phyloP scores from a whole-genome alignment of 2,888 invertebrate species.

The Polymixis lichenea region DNA sequence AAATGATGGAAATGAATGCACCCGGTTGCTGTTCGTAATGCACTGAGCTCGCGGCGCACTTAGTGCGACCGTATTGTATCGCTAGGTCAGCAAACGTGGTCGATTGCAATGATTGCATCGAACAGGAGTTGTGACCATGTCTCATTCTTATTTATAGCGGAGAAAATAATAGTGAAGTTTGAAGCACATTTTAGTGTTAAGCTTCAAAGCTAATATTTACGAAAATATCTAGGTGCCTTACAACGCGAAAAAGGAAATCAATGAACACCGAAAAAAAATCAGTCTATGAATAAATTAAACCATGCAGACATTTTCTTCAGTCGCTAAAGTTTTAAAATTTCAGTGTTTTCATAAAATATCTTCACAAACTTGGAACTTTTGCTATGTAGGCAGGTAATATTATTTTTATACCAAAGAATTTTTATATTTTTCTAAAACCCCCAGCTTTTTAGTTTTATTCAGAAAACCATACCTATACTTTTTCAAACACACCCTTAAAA shows the following conservation, averaged over 20 bases:
- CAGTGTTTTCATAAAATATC: not conserved
- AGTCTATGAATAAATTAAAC: not conserved
- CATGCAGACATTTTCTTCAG: not conserved
- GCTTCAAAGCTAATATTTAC: not conserved
- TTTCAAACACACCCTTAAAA: slow-evolving; percentile 4
- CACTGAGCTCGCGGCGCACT: too few species aligned
- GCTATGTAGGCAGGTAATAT: not conserved
- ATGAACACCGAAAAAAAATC: not conserved
- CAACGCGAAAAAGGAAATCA: not conserved
- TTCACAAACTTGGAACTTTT: not conserved
- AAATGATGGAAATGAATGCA: too few species aligned
- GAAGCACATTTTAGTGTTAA: not conserved
- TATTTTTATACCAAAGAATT: too few species aligned
- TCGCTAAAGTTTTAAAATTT: not conserved
- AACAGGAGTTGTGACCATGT: not conserved
- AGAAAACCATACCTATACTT: not conserved
- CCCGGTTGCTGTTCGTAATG: too few species aligned
- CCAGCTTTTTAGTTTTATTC: not conserved
- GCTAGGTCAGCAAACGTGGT: too few species aligned
- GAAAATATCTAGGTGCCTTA: not conserved
- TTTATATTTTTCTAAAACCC: too few species aligned
- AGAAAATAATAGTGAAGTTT: not conserved
- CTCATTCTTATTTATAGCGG: not conserved
- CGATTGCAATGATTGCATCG: too few species aligned
- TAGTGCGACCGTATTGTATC: too few species aligned